Evolutionary conservation across 2,797 vertebrate genomes (phyloP), one percentile per base, ranked within the genome.

Genomic region (Setipinna tenuifilis): DNA sequence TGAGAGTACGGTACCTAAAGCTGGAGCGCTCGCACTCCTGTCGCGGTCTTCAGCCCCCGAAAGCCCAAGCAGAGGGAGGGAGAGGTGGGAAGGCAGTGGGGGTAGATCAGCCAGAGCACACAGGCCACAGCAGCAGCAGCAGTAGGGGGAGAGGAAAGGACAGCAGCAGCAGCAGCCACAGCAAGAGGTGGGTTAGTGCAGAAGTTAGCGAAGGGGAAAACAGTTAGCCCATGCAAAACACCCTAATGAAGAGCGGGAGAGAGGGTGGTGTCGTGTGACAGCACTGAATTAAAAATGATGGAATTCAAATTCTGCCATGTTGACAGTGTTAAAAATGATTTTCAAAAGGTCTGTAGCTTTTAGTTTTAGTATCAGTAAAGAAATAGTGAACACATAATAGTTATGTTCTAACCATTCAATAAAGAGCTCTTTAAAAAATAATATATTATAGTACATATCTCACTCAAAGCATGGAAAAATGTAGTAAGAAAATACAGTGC

Each of bases 21-120:
- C 94, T 0, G 98, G 98, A 92, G 97, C 97, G 91, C 98, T 99
- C 97, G 96, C 95, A 93, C 98, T 99, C 95, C 98, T 96, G 95
- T 93, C 91, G 92, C 97, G 96, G 93, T 97, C 98, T 99, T 97
- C 95, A 94, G 94, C 93, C 95, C 94, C 91, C n/a, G n/a, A 94
- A 94, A 88, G 71, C 6, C 6, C 71, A 78, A 78, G 68, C 31
- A 41, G 31, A 41, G 93, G 91, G 93, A 91, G 58, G n/a, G 80
- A 88, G 81, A 86, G 54, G 57, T 50, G 16, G 61, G 16, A 41
- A 41, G 68, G n/a, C 28, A 75, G 46, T 4, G 68, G 28, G 28
- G 14, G 19, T 31, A 78, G 71, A 78, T n/a, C 16, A 44, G 71
- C 71, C 71, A 41, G 17, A 78, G 31, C 31, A 44, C 17, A 78